Percentiles rank a stretch among this genome's conserved stretches.
Evolutionary conservation across 2,113 vertebrate genomes (phyloP).

Genomic region (Actenoides hombroni): DNA sequence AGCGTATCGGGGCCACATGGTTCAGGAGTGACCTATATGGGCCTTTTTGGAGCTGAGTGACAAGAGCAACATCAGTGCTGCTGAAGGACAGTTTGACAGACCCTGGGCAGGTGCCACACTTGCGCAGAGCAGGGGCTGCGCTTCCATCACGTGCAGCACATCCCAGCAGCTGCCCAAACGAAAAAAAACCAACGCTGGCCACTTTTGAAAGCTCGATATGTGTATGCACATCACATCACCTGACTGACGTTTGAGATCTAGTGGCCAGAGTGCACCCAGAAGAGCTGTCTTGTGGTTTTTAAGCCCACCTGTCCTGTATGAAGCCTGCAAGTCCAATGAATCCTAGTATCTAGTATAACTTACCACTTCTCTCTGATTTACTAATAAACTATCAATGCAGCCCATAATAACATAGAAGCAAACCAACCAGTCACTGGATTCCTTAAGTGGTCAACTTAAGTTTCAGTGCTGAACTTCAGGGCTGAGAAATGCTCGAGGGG

Average conservation of each 20-base stretch:
- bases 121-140: not conserved
- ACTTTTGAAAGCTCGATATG: not conserved
- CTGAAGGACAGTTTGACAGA: not conserved
- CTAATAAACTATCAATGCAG: not conserved
- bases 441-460: not conserved
- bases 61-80: not conserved
- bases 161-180: not conserved
- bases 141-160: fast-evolving
- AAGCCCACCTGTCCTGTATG: not conserved
- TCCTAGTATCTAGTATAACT: not conserved
- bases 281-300: not conserved
- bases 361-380: not conserved
- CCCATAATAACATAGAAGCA: not conserved
- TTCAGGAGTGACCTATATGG: not conserved
- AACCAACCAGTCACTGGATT: not conserved
- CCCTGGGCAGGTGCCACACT: not conserved
- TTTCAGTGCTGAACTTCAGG: not conserved
- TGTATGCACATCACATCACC: not conserved
- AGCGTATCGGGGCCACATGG: not conserved
- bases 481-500: not conserved
- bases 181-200: not conserved
- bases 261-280: not conserved
- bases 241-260: not conserved
- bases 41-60: not conserved
- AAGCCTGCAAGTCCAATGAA: not conserved